These are phyloP conservation scores for Yponomeuta sedellus DNA, from an alignment of 2,888 invertebrate genomes.

Conservation along the genomic window DNA sequence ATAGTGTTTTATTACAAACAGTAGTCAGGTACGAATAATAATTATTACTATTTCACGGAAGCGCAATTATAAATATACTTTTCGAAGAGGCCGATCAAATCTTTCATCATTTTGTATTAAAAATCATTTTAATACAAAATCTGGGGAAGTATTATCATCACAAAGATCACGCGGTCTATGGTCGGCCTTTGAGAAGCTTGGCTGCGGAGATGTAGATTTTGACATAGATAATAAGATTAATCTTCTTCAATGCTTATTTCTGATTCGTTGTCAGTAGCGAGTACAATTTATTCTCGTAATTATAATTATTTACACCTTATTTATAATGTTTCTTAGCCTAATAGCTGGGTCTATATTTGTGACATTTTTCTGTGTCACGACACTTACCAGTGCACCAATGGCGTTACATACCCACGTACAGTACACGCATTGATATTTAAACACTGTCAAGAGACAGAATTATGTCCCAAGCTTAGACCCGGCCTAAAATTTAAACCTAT, in stretches of 20 bases:
- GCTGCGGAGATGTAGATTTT: background rate
- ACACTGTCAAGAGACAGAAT: background rate
- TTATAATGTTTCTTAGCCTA: conserved; percentile 45
- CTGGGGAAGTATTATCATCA: background rate
- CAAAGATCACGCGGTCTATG: background rate
- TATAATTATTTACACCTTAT: conserved; percentile 68
- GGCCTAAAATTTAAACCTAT: conserved; percentile 55
- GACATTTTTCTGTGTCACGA: background rate
- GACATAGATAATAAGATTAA: background rate
- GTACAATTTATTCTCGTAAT: conserved; percentile 9
- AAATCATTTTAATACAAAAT: too few relatives aligned
- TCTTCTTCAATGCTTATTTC: background rate
- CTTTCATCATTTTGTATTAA: background rate
- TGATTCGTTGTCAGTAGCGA: conserved; percentile 9
- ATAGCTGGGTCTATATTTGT: conserved; percentile 20
- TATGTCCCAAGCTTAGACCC: background rate
- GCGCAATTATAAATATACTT: background rate
- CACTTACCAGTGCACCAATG: background rate
- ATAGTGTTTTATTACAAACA: background rate
- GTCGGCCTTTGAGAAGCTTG: background rate
- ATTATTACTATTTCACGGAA: background rate
- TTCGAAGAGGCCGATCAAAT: background rate
- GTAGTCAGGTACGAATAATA: background rate
- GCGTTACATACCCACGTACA: too few relatives aligned
- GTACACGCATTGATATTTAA: too few relatives aligned